Conservation (phyloP, 30 jellyfish, hydroid and myxozoan species). For the Aurelia sp. region DNA sequence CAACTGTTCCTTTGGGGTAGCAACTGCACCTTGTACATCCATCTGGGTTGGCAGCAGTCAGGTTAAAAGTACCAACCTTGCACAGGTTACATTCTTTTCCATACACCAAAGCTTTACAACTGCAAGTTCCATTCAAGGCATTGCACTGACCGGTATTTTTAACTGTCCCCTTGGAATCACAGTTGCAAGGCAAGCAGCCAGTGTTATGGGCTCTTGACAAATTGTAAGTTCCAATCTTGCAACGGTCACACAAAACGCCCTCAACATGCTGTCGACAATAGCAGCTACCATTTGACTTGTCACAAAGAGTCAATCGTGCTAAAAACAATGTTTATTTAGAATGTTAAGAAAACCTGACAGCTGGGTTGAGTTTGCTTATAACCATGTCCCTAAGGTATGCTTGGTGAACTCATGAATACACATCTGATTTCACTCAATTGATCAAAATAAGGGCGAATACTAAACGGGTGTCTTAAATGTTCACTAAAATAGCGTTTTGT, state of each 20-base stretch:
- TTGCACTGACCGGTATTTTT: conserved; percentile 86
- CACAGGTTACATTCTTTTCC: conserved; percentile 92
- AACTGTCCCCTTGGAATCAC: conserved; percentile 87
- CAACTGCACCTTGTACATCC: conserved; percentile 95
- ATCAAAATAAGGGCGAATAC: too few relatives aligned
- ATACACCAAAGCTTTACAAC: conserved; percentile 84
- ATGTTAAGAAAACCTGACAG: not conserved
- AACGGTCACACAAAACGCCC: conserved; percentile 82
- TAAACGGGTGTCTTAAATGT: too few relatives aligned
- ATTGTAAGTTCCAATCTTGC: conserved; percentile 85
- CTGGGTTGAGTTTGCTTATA: not conserved
- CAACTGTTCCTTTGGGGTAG: conserved; percentile 92
- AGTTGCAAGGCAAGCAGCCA: conserved; percentile 92
- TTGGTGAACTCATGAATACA: too few relatives aligned
- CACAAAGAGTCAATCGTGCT: conserved; percentile 65
- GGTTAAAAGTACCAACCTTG: conserved; percentile 85
- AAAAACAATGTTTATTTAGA: not conserved
- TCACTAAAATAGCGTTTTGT: too few relatives aligned
- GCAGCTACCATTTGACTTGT: conserved; percentile 87
- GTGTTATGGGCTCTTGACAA: conserved; percentile 52
- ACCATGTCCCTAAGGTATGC: too few relatives aligned
- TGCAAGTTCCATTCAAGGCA: conserved; percentile 82
- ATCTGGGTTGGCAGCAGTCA: conserved; percentile 62
- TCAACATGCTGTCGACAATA: conserved; percentile 75
- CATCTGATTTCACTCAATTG: too few relatives aligned